These are phyloP conservation scores for Rhagophthalmus giganteus DNA, from an alignment of 2,888 invertebrate species.

Conservation along the genomic window DNA sequence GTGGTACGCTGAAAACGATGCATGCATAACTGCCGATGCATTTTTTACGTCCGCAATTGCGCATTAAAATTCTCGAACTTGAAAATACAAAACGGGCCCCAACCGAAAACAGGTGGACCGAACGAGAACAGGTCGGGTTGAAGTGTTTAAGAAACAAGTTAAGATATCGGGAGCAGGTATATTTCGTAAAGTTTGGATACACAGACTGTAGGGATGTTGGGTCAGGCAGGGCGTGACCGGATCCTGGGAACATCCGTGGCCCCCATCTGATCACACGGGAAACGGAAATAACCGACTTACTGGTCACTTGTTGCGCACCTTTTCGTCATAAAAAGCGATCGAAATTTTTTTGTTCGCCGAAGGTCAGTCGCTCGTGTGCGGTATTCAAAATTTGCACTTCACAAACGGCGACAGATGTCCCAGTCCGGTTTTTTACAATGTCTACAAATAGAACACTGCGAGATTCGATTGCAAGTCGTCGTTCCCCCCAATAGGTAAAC, in stretches of 20 bases:
- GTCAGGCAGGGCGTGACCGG: constrained; percentile 39
- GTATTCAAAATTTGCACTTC: background rate
- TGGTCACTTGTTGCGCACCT: constrained; percentile 29
- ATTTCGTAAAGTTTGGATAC: constrained; percentile 16
- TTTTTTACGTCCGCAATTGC: background rate
- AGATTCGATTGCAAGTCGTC: too few species aligned
- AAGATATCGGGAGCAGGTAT: constrained; percentile 21
- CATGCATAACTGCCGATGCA: background rate
- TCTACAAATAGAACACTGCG: too few species aligned
- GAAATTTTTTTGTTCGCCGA: constrained; percentile 1
- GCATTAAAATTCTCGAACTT: too few species aligned
- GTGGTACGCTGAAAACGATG: background rate
- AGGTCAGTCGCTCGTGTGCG: too few species aligned
- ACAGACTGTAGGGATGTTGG: constrained; percentile 34
- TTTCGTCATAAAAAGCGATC: constrained; percentile 8
- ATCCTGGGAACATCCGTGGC: constrained; percentile 41
- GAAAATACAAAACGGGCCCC: background rate
- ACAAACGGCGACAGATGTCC: too few species aligned
- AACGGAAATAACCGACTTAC: constrained; percentile 41
- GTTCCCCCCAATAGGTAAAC: too few species aligned
- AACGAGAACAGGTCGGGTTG: constrained; percentile 17
- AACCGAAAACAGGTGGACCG: constrained; percentile 11
- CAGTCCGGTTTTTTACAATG: background rate
- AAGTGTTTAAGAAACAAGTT: constrained; percentile 21
- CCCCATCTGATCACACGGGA: constrained; percentile 36